A percentile compares a stretch with the other conserved stretches of the same genome.
Evolutionary conservation across 2,888 invertebrate species (phyloP).

Genomic region (Caenorhabditis imperialis): DNA sequence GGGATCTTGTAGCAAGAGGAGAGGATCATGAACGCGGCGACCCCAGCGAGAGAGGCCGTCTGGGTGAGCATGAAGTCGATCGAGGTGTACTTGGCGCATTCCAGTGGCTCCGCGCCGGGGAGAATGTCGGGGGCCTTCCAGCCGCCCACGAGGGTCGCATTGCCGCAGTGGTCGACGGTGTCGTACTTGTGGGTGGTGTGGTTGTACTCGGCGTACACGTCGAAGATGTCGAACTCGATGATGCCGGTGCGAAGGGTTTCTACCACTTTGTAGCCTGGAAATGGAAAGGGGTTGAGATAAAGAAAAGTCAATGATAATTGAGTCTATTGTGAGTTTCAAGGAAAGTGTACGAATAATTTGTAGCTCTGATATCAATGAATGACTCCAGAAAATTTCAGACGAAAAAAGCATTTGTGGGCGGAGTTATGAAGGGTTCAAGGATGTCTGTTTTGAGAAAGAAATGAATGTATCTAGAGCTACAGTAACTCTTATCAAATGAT

Average conservation of each 20-base stretch:
- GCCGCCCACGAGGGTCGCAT: constrained; percentile 51
- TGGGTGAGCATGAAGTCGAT: constrained; percentile 66
- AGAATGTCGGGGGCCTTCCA: constrained; percentile 53
- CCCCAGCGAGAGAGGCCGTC: constrained; percentile 63
- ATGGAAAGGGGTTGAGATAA: too few species aligned
- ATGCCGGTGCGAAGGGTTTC: constrained; percentile 99
- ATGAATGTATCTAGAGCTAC: too few species aligned
- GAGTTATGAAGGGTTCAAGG: too few species aligned
- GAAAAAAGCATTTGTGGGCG: too few species aligned
- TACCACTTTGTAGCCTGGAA: constrained; percentile 88
- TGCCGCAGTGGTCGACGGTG: constrained; percentile 58
- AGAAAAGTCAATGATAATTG: too few species aligned
- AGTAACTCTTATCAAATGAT: too few species aligned
- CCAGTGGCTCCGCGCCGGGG: constrained; percentile 52
- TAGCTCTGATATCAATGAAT: too few species aligned
- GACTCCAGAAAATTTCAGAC: too few species aligned
- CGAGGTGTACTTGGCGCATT: constrained; percentile 67
- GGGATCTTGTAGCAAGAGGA: constrained; percentile 91
- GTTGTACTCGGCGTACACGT: constrained; percentile 79
- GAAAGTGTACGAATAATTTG: too few species aligned
- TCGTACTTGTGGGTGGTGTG: constrained; percentile 55
- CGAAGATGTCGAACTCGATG: constrained; percentile 89
- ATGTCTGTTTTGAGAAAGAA: too few species aligned
- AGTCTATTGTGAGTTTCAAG: too few species aligned
- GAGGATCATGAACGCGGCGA: constrained; percentile 65